These are phyloP conservation scores for Polypedilum vanderplanki DNA, from an alignment of 1,140 invertebrate species.

Conservation along the genomic window DNA sequence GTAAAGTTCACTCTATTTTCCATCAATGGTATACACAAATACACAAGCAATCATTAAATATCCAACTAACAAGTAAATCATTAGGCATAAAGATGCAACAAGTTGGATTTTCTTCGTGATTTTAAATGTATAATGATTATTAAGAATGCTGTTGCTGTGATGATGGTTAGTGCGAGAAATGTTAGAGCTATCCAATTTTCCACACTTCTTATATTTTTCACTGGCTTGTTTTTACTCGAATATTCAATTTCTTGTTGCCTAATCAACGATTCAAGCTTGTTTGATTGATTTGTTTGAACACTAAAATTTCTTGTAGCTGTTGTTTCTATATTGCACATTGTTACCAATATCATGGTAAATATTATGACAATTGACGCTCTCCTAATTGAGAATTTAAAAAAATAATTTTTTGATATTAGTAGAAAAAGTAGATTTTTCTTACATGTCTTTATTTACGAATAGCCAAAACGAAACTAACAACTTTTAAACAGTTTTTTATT, in stretches of 20 bases:
- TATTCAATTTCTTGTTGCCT: neutral
- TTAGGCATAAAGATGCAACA: neutral
- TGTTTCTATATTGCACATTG: slow-evolving; percentile 1
- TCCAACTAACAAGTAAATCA: neutral
- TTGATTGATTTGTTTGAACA: slow-evolving; percentile 21
- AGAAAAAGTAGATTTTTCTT: neutral
- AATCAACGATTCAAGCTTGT: neutral
- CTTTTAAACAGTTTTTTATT: neutral
- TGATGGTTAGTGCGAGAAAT: neutral
- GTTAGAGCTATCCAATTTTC: slow-evolving; percentile 7
- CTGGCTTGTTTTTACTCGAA: neutral
- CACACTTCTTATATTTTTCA: slow-evolving; percentile 1
- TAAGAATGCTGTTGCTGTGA: neutral
- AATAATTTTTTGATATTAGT: too few species aligned
- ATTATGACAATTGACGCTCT: too few species aligned
- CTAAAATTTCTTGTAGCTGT: neutral
- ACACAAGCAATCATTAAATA: too few species aligned
- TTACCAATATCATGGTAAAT: neutral
- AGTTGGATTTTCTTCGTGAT: neutral
- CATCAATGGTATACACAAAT: too few species aligned
- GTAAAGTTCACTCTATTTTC: too few species aligned
- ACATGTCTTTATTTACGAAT: neutral
- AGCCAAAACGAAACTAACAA: neutral
- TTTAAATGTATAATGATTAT: neutral
- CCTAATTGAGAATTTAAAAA: too few species aligned